These are phyloP conservation scores for Venustoraphidia nigricollis DNA, from an alignment of 2,888 invertebrate genomes.

Conservation along the genomic window DNA sequence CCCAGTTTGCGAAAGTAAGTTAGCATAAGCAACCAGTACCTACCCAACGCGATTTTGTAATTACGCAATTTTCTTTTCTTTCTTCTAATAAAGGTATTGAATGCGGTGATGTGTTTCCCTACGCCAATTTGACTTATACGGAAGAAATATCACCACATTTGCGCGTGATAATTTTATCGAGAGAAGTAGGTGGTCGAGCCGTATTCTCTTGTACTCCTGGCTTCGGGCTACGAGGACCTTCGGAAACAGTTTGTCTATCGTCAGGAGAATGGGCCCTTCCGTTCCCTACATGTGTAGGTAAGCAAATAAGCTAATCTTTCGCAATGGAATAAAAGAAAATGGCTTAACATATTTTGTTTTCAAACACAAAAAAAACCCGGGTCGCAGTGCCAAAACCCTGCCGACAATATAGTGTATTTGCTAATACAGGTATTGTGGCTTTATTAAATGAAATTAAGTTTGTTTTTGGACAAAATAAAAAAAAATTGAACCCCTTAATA, in stretches of 20 bases:
- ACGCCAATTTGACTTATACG: slow-evolving; percentile 12
- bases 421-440: too few species aligned
- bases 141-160: slow-evolving; percentile 31
- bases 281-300: slow-evolving; percentile 60
- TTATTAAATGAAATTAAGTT: too few species aligned
- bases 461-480: too few species aligned
- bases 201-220: slow-evolving; percentile 67
- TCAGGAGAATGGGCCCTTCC: slow-evolving; percentile 68
- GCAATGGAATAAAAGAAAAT: background rate
- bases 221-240: slow-evolving; percentile 56
- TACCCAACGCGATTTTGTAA: background rate
- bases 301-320: slow-evolving; percentile 11
- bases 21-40: slow-evolving; percentile 11
- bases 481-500: too few species aligned
- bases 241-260: slow-evolving; percentile 60
- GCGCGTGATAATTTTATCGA: slow-evolving; percentile 55
- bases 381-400: too few species aligned
- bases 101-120: slow-evolving; percentile 56
- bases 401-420: too few species aligned
- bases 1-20: slow-evolving; percentile 68
- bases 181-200: slow-evolving; percentile 66
- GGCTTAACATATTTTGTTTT: too few species aligned
- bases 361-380: too few species aligned
- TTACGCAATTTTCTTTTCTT: background rate
- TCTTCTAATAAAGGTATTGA: slow-evolving; percentile 43